These are phyloP conservation scores for Formica selysi DNA, from an alignment of 1,140 invertebrate species.

Conservation along the genomic window DNA sequence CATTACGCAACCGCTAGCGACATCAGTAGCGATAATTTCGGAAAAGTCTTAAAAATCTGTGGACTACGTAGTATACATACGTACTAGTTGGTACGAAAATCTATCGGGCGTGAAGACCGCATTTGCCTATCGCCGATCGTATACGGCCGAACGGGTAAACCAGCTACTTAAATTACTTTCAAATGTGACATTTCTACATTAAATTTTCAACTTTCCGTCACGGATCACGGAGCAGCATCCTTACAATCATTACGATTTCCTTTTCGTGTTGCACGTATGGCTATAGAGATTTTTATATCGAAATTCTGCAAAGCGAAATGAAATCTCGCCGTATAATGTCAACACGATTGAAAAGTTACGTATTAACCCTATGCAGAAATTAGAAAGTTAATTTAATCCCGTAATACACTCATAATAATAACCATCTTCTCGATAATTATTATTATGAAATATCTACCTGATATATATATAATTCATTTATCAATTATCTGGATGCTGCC, in stretches of 20 bases:
- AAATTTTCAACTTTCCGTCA: constrained; percentile 33
- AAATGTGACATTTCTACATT: constrained; percentile 18
- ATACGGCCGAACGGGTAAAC: constrained; percentile 12
- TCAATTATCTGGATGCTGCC: constrained; percentile 29
- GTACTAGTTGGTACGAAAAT: constrained; percentile 13
- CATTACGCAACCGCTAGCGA: constrained; percentile 50
- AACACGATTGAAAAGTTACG: not conserved
- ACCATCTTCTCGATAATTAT: not conserved
- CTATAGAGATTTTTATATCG: not conserved
- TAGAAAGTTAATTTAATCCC: not conserved
- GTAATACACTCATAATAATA: not conserved
- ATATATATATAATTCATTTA: not conserved
- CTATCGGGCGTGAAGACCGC: constrained; percentile 2
- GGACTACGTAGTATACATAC: not conserved
- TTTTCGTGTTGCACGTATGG: constrained; percentile 16
- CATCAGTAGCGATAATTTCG: constrained; percentile 52
- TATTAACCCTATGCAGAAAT: not conserved
- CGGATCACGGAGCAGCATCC: constrained; percentile 44
- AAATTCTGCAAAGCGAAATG: not conserved
- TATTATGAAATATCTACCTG: not conserved
- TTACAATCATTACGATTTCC: not conserved
- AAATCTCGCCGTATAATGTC: not conserved
- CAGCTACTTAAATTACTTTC: constrained; percentile 5
- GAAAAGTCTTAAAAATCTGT: constrained; percentile 46
- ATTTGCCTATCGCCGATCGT: constrained; percentile 1